Conservation (phyloP, 2,113 vertebrate genomes). For the Cyanoderma ruficeps region DNA sequence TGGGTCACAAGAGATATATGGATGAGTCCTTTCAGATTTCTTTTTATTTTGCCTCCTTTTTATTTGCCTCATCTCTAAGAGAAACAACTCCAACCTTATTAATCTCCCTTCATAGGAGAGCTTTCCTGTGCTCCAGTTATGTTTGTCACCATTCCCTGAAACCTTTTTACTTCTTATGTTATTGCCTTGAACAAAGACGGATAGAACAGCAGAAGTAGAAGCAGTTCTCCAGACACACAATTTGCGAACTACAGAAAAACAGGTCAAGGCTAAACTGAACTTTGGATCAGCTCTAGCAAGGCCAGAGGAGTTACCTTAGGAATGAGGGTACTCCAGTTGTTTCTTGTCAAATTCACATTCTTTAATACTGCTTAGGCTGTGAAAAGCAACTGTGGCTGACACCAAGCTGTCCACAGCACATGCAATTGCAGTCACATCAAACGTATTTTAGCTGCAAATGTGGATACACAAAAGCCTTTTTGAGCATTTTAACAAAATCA, state of each 20-base stretch:
- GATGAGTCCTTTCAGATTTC: neutral
- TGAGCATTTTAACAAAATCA: neutral
- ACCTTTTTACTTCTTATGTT: neutral
- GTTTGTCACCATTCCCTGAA: slow-evolving; percentile 9
- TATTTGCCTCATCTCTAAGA: slow-evolving; percentile 7
- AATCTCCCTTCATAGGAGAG: neutral
- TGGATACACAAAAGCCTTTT: neutral
- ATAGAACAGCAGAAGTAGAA: neutral
- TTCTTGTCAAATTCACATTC: neutral
- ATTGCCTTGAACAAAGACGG: slow-evolving; percentile 26
- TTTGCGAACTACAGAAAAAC: neutral
- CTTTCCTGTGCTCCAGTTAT: neutral
- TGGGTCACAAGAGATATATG: neutral
- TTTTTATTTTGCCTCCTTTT: slow-evolving; percentile 11
- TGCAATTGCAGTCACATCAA: neutral
- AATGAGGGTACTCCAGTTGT: neutral
- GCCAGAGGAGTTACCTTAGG: neutral
- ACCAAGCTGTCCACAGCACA: neutral
- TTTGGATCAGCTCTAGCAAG: neutral
- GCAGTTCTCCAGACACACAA: neutral
- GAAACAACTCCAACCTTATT: neutral
- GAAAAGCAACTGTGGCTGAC: neutral
- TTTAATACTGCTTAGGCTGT: neutral
- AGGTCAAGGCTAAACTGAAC: slow-evolving; percentile 26
- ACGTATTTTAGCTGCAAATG: neutral